Conservation (phyloP, 2,113 vertebrate genomes). For the Pomatostomus ruficeps region DNA sequence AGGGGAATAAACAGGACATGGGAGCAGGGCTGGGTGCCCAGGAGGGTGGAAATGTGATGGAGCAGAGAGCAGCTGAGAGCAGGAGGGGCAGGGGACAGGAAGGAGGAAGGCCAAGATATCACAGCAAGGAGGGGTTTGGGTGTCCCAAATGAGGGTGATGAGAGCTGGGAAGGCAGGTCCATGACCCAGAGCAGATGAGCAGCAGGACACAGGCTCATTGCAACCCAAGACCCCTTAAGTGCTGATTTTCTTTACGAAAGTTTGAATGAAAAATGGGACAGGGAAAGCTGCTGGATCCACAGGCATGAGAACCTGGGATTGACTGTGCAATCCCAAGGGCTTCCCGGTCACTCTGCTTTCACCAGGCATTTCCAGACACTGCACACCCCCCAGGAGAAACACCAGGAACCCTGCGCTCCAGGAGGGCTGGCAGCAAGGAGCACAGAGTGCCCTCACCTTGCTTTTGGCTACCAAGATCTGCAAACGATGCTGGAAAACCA, state of each 20-base stretch:
- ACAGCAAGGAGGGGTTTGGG: not conserved
- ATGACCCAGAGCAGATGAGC: not conserved
- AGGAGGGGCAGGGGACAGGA: not conserved
- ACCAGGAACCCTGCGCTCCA: not conserved
- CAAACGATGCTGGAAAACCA: not conserved
- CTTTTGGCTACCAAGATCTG: not conserved
- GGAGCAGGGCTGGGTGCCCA: not conserved
- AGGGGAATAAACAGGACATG: not conserved
- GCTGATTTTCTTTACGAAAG: not conserved
- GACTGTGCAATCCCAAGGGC: not conserved
- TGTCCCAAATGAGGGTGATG: rapidly evolving
- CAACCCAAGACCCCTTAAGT: not conserved
- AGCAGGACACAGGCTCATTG: not conserved
- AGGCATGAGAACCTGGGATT: not conserved
- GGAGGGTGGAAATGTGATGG: not conserved
- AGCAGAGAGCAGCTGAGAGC: not conserved
- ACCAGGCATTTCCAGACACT: not conserved
- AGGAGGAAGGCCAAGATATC: not conserved
- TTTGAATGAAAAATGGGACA: not conserved
- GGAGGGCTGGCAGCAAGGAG: not conserved
- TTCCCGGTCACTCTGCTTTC: not conserved
- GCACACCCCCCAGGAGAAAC: not conserved
- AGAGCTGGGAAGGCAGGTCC: not conserved
- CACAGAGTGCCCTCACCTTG: not conserved
- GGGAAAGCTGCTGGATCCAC: not conserved